Conservation (phyloP, 1,140 invertebrate genomes). For the Euwallacea similis region DNA sequence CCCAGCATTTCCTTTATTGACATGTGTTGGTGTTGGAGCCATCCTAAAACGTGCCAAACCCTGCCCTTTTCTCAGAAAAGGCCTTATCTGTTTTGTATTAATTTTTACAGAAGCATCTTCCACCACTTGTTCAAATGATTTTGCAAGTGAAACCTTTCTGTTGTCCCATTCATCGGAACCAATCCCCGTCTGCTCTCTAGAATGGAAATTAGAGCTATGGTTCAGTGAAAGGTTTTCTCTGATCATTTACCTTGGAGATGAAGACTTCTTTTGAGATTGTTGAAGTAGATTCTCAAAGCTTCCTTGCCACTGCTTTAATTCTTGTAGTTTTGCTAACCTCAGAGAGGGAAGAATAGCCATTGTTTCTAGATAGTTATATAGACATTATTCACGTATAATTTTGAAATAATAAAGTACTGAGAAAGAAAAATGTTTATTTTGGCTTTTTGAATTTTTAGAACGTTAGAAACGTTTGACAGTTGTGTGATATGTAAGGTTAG, state of each 20-base stretch:
- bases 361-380: neutral
- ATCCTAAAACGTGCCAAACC: slow-evolving; percentile 48
- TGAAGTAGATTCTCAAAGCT: slow-evolving; percentile 34
- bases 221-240: neutral
- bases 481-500: no score
- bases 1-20: no score
- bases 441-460: neutral
- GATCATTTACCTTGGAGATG: neutral
- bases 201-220: slow-evolving; percentile 10
- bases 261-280: slow-evolving; percentile 10
- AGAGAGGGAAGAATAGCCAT: slow-evolving; percentile 36
- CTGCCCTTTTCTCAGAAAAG: slow-evolving; percentile 48
- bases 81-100: slow-evolving; percentile 43
- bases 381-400: neutral
- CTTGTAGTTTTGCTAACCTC: slow-evolving; percentile 32
- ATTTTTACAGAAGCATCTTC: slow-evolving; percentile 27
- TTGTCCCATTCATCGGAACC: slow-evolving; percentile 36
- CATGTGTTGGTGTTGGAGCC: slow-evolving; percentile 15
- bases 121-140: slow-evolving; percentile 40
- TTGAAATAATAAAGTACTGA: neutral
- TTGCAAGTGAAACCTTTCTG: slow-evolving; percentile 36
- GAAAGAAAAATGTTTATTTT: neutral
- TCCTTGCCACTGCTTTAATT: slow-evolving; percentile 41
- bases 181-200: neutral
- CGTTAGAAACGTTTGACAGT: neutral